phyloP scores from a whole-genome alignment of 2,888 invertebrate species.

The Tachina grossa region DNA sequence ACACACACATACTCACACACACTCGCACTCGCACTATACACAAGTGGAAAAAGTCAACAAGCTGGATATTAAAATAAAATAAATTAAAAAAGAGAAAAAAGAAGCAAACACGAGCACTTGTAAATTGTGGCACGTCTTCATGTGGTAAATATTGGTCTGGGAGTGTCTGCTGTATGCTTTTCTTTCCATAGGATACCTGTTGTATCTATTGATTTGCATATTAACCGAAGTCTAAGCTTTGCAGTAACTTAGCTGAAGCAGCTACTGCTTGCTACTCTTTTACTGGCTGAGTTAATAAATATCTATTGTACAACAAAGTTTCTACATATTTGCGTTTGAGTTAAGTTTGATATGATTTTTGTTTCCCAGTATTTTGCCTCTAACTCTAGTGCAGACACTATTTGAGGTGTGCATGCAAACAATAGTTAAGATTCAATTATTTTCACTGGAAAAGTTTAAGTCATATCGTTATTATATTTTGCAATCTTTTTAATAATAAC shows the following conservation, averaged over 20 bases:
- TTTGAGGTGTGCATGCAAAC: background rate
- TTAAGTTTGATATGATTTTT: slow-evolving; percentile 7
- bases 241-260: background rate
- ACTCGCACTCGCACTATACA: background rate
- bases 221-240: slow-evolving; percentile 17
- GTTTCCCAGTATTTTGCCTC: slow-evolving; percentile 18
- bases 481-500: too few species aligned
- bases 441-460: background rate
- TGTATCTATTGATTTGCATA: slow-evolving; percentile 51
- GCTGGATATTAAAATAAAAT: slow-evolving; percentile 15
- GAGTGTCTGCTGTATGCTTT: background rate
- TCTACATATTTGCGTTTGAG: background rate
- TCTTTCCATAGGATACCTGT: slow-evolving; percentile 30
- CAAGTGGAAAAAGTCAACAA: background rate
- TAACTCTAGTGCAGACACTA: slow-evolving; percentile 17
- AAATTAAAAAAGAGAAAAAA: slow-evolving; percentile 21
- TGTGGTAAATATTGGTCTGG: background rate
- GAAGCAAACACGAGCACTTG: background rate
- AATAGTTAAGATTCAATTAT: background rate
- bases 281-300: slow-evolving; percentile 26
- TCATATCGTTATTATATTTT: too few species aligned
- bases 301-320: slow-evolving; percentile 21
- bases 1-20: background rate
- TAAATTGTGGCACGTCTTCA: slow-evolving; percentile 14
- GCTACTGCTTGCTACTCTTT: slow-evolving; percentile 4